Conservation (phyloP, 2,113 vertebrate species). For the Panthera tigris region DNA sequence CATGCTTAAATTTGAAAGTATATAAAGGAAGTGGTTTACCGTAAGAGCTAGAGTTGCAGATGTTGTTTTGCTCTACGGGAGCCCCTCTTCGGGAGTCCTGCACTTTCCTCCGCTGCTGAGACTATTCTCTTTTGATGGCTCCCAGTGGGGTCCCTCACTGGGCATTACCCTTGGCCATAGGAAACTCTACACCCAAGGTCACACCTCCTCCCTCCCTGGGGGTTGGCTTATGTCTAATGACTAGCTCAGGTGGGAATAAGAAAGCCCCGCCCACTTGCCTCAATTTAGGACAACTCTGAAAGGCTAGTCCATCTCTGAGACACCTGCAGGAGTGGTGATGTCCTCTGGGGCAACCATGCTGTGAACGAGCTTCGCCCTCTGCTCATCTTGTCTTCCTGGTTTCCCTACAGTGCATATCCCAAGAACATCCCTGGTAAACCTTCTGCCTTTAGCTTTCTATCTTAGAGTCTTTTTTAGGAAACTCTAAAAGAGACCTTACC, state of each 20-base stretch:
- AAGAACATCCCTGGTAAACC: not conserved
- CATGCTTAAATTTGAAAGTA: not conserved
- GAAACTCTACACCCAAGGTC: not conserved
- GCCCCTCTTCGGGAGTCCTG: accelerated
- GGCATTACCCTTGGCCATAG: not conserved
- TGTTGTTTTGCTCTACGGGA: no score
- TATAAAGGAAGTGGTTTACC: not conserved
- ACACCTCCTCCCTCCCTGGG: not conserved
- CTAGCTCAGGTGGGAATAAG: not conserved
- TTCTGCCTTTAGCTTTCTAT: not conserved
- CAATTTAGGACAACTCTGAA: not conserved
- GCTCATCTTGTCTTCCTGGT: not conserved
- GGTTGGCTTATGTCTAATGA: not conserved
- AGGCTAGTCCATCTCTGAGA: not conserved
- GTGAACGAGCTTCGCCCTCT: not conserved
- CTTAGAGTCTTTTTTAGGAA: not conserved
- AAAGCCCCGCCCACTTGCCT: not conserved
- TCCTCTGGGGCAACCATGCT: not conserved
- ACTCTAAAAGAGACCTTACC: not conserved
- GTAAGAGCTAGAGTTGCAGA: not conserved
- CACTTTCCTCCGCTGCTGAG: not conserved
- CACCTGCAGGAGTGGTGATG: not conserved
- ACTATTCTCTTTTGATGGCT: not conserved
- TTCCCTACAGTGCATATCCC: not conserved
- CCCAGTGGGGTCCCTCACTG: not conserved